Base-by-base conservation (phyloP, 2,797 vertebrate species). In the Prunella strophiata region DNA sequence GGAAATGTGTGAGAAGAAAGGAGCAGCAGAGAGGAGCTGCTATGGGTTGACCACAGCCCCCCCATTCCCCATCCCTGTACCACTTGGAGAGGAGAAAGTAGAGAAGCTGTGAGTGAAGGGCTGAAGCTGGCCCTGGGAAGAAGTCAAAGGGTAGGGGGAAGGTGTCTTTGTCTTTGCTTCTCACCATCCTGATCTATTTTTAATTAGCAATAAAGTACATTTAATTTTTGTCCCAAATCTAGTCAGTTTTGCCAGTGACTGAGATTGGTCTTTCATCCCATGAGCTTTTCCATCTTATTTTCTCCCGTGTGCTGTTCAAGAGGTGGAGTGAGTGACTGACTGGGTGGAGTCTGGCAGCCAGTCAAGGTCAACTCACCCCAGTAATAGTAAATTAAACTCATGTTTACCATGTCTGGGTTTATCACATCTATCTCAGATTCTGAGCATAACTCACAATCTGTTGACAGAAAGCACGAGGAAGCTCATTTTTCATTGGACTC, bases 241-340 rank as follows among this genome's bases (percentile, higher is more conserved):
- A 65, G 34, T 50, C 7, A 21, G 36, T 61, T 54, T 73, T 61
- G 13, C 36, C 32, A 42, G 10, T 29, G 47, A 54, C 27, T 42
- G 32, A 0, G 1, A n/a, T 16, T 2, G 2, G 8, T 52, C 36
- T 62, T 68, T 65, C 47, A 47, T 34, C 3, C 9, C 25, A 30
- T 5, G 10, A 71, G 8, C 16, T 61, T 55, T 83, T 88, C 23
- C 10, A n/a, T 72, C 17, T 52, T 25, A 18, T n/a, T 20, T 36
- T 65, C 40, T 55, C 23, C 34, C 0, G 0, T 9, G 25, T 20
- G 11, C 11, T 40, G 10, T 34, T 78, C 32, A 51, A 51, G 54
- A 55, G 11, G 8, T 20, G 18, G 11, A 78, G 13, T 27, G 43
- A 91, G 29, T 67, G 11, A 25, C 16, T 0, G 1, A 43, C 11